phyloP scores from a whole-genome alignment of 2,797 vertebrate genomes.

The Buphagus erythrorhynchus region DNA sequence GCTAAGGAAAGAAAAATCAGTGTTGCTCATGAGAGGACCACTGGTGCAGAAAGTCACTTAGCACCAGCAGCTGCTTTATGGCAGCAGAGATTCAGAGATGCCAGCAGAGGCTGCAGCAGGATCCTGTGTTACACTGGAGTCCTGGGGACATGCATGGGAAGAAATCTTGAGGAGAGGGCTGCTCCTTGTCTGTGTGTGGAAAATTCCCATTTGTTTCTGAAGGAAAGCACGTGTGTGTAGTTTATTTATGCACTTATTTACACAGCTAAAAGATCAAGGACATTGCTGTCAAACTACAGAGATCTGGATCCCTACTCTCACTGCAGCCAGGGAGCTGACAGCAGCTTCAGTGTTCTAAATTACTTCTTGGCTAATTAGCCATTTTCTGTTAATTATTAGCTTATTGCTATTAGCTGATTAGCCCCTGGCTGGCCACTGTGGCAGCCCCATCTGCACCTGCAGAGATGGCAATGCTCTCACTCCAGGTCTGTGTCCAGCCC shows the following conservation, averaged over 20 bases:
- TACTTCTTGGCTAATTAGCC: not conserved
- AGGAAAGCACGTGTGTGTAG: not conserved
- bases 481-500: not conserved
- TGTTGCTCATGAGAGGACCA: not conserved
- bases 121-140: not conserved
- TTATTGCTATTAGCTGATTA: not conserved
- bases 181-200: not conserved
- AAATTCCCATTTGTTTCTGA: not conserved
- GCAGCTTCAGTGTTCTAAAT: not conserved
- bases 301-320: not conserved
- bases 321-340: not conserved
- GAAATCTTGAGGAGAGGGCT: not conserved
- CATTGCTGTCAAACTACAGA: not conserved
- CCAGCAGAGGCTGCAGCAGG: not conserved
- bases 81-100: not conserved
- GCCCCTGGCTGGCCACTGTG: not conserved
- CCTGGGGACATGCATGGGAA: not conserved
- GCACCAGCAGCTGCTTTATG: constrained; percentile 33
- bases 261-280: not conserved
- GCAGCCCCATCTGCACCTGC: not conserved
- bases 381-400: not conserved
- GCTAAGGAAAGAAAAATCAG: constrained; percentile 15
- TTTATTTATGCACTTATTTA: not conserved
- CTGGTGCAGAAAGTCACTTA: constrained; percentile 55
- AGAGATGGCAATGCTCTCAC: not conserved